These are phyloP conservation scores for Cherax quadricarinatus DNA, from an alignment of 1,140 invertebrate species.

Conservation along the genomic window DNA sequence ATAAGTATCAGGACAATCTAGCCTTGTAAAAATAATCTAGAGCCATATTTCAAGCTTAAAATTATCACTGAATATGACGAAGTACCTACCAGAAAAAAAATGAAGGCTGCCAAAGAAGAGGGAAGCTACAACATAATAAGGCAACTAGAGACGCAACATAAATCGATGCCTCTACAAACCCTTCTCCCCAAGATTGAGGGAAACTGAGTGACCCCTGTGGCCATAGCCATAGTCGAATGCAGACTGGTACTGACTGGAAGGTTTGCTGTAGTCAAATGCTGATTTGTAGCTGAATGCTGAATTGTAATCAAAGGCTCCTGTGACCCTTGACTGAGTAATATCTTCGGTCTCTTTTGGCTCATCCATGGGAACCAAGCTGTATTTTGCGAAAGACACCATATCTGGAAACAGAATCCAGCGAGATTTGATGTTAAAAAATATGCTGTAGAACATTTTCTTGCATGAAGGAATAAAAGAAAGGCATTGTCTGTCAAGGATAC, in stretches of 20 bases:
- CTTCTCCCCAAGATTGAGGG: slow-evolving; percentile 66
- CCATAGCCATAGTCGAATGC: slow-evolving; percentile 71
- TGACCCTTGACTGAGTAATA: neutral
- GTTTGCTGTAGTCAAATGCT: slow-evolving; percentile 62
- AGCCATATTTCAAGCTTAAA: neutral
- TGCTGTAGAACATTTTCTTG: neutral
- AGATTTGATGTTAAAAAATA: neutral
- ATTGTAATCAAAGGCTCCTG: slow-evolving; percentile 65
- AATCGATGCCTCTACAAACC: slow-evolving; percentile 66
- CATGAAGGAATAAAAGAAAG: neutral
- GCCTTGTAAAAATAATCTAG: neutral
- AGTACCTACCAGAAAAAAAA: neutral
- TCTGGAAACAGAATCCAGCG: neutral
- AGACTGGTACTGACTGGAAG: slow-evolving; percentile 67
- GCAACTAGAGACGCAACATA: slow-evolving; percentile 36
- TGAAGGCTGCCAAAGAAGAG: neutral
- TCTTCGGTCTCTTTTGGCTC: slow-evolving; percentile 48
- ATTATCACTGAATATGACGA: neutral
- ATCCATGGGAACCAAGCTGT: slow-evolving; percentile 64
- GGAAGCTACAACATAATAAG: slow-evolving; percentile 2
- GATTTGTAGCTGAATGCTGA: slow-evolving; percentile 67
- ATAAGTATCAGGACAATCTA: too few relatives aligned
- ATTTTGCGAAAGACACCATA: slow-evolving; percentile 62
- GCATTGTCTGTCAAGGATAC: neutral
- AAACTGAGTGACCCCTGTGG: slow-evolving; percentile 61